A percentile compares a stretch with the other conserved stretches of the same genome.
Conservation (phyloP, 2,888 invertebrate genomes). For the Deilephila porcellus region DNA sequence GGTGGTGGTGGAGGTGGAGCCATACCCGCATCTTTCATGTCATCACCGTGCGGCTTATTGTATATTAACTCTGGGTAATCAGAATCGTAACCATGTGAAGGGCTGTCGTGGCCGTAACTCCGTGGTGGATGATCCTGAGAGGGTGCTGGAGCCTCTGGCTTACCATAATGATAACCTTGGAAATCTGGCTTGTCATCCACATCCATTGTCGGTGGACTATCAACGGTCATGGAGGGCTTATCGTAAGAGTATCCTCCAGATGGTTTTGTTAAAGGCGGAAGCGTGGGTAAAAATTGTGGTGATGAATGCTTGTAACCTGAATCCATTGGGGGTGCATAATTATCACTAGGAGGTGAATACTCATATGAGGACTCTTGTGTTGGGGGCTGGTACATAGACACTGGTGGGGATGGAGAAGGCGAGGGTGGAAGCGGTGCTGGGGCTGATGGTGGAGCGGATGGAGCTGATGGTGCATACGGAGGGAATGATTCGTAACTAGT, state of each 20-base stretch:
- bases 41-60: conserved; percentile 62
- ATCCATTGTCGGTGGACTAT: conserved; percentile 51
- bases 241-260: conserved; percentile 69
- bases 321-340: conserved; percentile 55
- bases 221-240: conserved; percentile 63
- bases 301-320: conserved; percentile 67
- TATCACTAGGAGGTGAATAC: conserved; percentile 49
- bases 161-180: conserved; percentile 64
- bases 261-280: conserved; percentile 63
- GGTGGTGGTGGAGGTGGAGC: conserved; percentile 67
- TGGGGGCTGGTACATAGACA: conserved; percentile 55
- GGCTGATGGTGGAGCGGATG: conserved; percentile 1
- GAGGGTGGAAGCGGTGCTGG: conserved; percentile 32
- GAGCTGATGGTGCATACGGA: conserved; percentile 60
- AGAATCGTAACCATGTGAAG: conserved; percentile 52
- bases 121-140: conserved; percentile 44
- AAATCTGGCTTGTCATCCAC: conserved; percentile 57
- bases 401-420: conserved; percentile 42
- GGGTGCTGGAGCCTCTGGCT: conserved; percentile 57
- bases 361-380: conserved; percentile 45
- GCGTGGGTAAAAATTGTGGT: conserved; percentile 59
- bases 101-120: conserved; percentile 61
- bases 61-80: conserved; percentile 72
- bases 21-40: conserved; percentile 60
- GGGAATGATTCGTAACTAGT: conserved; percentile 75